Evolutionary conservation across 2,113 vertebrate species (phyloP).

Genomic region (Empidonax traillii): DNA sequence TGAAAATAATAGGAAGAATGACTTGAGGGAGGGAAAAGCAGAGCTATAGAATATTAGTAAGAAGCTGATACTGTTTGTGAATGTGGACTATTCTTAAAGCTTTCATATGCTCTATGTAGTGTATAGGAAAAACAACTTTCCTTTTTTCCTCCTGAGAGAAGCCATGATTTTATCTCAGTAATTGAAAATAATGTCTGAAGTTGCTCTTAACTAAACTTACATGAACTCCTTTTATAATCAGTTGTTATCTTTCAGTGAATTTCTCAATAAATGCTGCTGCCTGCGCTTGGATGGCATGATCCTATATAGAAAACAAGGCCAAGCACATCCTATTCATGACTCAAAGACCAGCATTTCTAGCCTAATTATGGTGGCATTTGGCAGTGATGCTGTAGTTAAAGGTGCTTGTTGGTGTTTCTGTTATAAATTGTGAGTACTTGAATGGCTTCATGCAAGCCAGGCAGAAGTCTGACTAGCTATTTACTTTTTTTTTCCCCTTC

Average conservation of each 20-base stretch:
- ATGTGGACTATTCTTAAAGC: constrained; percentile 37
- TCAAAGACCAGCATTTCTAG: constrained; percentile 49
- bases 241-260: constrained; percentile 69
- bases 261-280: constrained; percentile 70
- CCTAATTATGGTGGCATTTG: constrained; percentile 26
- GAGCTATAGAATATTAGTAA: constrained; percentile 6
- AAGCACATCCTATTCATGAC: constrained; percentile 44
- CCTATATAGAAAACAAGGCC: constrained; percentile 50
- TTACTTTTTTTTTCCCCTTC: not conserved
- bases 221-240: constrained; percentile 70
- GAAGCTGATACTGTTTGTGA: constrained; percentile 23
- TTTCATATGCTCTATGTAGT: constrained; percentile 46
- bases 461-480: not conserved
- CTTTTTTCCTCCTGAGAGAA: constrained; percentile 37
- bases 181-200: constrained; percentile 81
- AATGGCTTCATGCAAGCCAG: not conserved
- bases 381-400: constrained; percentile 22
- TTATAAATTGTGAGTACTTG: not conserved
- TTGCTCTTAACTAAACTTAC: constrained; percentile 75
- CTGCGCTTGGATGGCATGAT: constrained; percentile 11
- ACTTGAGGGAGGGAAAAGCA: constrained; percentile 10
- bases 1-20: constrained; percentile 43
- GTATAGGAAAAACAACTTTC: constrained; percentile 13
- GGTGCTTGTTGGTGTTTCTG: constrained; percentile 3
- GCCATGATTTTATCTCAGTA: constrained; percentile 77